Conservation (phyloP, 2,797 vertebrate genomes). For the Sebastes glaucus region DNA sequence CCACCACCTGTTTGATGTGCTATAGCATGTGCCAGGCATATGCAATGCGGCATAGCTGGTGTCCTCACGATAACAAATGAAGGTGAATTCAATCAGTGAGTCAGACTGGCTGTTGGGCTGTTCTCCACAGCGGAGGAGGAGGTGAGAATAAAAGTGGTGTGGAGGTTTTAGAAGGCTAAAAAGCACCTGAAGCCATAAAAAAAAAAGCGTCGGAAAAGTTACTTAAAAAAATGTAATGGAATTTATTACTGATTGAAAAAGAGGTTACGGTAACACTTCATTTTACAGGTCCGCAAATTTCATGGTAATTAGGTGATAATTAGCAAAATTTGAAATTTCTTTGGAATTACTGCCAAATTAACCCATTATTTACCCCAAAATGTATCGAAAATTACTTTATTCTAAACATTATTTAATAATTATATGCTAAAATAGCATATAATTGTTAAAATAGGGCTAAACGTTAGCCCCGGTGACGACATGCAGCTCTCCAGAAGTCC, state of each 20-base stretch:
- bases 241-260: neutral
- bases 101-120: conserved; percentile 14
- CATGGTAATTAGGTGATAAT: too few relatives aligned
- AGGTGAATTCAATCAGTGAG: conserved; percentile 64
- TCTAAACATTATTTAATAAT: too few relatives aligned
- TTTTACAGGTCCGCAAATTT: too few relatives aligned
- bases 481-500: neutral
- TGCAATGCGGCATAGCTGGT: conserved; percentile 56
- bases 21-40: conserved; percentile 52
- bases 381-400: too few relatives aligned
- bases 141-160: neutral
- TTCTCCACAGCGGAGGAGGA: neutral
- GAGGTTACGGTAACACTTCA: too few relatives aligned
- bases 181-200: neutral
- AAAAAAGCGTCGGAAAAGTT: neutral
- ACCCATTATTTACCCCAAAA: too few relatives aligned
- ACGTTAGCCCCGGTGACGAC: neutral
- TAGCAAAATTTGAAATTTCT: too few relatives aligned
- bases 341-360: too few relatives aligned
- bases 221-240: neutral
- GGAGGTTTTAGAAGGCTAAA: neutral
- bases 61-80: conserved; percentile 64
- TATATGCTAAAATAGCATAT: too few relatives aligned
- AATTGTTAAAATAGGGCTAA: neutral
- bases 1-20: conserved; percentile 62